Conservation (phyloP, 1,140 invertebrate species). For the Cherax quadricarinatus region DNA sequence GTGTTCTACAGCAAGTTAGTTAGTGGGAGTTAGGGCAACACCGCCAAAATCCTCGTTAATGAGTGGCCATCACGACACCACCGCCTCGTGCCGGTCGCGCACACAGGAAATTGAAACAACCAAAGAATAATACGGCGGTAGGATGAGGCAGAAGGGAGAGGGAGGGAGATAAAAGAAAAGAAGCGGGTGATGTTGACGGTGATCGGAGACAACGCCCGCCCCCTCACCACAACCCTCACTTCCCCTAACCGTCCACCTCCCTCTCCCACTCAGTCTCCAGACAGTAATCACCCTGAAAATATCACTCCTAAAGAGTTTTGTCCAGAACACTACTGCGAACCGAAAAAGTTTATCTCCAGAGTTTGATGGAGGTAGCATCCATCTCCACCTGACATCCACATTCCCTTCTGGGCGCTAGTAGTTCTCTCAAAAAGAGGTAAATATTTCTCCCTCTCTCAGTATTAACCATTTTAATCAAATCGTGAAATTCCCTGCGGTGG, state of each 20-base stretch:
- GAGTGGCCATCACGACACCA: slow-evolving; percentile 28
- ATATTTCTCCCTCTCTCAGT: neutral
- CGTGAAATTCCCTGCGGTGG: slow-evolving; percentile 30
- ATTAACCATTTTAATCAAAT: slow-evolving; percentile 58
- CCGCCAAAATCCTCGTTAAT: slow-evolving; percentile 10
- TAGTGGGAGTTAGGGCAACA: neutral
- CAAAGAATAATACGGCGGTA: slow-evolving; percentile 9
- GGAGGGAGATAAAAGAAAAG: neutral
- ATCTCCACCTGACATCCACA: slow-evolving; percentile 3
- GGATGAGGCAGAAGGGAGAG: slow-evolving; percentile 11
- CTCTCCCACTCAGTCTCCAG: neutral
- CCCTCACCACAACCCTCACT: neutral
- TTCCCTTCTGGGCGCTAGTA: neutral
- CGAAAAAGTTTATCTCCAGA: slow-evolving; percentile 36
- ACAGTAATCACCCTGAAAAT: slow-evolving; percentile 38
- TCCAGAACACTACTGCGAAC: neutral
- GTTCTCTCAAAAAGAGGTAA: neutral
- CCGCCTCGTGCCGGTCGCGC: neutral
- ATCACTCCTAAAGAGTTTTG: slow-evolving; percentile 31
- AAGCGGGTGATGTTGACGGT: neutral
- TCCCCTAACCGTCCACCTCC: neutral
- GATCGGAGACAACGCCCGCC: neutral
- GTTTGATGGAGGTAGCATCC: slow-evolving; percentile 23
- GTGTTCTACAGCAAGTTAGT: neutral
- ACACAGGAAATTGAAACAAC: slow-evolving; percentile 31